These are phyloP conservation scores for Choloepus hoffmanni DNA, from an alignment of 2,113 vertebrate species.

Conservation along the genomic window DNA sequence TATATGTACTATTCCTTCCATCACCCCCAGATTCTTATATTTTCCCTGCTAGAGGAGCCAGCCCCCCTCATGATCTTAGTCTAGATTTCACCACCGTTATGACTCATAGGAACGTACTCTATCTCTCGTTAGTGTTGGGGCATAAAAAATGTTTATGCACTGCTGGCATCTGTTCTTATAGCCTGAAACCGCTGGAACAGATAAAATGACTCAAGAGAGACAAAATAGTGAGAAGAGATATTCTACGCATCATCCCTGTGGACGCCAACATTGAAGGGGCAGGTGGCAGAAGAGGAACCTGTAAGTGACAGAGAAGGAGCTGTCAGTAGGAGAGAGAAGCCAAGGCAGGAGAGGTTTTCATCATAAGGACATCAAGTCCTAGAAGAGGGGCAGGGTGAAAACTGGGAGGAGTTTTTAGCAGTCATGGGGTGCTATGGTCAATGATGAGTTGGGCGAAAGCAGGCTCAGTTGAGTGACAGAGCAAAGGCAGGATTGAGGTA, in stretches of 20 bases:
- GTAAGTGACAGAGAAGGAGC: not conserved
- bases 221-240: not conserved
- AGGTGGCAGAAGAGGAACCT: not conserved
- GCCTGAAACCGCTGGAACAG: not conserved
- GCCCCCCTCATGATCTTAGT: no score
- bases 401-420: not conserved
- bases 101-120: not conserved
- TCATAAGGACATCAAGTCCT: not conserved
- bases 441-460: not conserved
- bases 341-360: not conserved
- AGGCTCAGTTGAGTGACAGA: not conserved
- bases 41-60: not conserved
- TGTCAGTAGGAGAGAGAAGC: not conserved
- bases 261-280: not conserved
- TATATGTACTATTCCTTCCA: not conserved
- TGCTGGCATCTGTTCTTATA: not conserved
- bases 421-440: no score
- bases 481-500: not conserved
- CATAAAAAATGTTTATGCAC: not conserved
- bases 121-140: not conserved
- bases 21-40: not conserved
- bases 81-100: not conserved
- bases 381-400: not conserved
- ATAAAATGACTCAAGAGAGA: not conserved
- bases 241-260: no score